Evolutionary conservation across 37 sponge, comb jelly and placozoan genomes (phyloP).

Genomic region (Ephydatia muelleri): DNA sequence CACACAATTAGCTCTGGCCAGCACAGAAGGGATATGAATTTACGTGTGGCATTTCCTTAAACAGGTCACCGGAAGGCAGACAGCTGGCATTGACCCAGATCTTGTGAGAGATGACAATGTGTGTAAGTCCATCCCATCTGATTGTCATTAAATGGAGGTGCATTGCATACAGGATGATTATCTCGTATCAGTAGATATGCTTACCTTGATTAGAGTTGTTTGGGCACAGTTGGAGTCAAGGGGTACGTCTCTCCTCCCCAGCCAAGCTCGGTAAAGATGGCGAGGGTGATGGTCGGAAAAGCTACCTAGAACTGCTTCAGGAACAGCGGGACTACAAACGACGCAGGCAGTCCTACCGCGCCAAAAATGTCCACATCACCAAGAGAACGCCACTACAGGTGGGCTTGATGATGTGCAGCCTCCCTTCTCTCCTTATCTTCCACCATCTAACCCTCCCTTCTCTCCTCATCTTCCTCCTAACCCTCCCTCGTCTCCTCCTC

Average conservation of each 20-base stretch:
- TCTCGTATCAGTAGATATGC: too few relatives aligned
- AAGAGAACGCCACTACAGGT: slow-evolving; percentile 49
- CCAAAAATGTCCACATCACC: slow-evolving; percentile 82
- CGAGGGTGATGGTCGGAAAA: not conserved
- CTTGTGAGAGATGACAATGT: not conserved
- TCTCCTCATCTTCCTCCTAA: too few relatives aligned
- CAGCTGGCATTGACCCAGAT: not conserved
- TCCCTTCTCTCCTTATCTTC: too few relatives aligned
- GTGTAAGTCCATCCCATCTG: not conserved
- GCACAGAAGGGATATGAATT: not conserved
- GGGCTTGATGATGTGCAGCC: not conserved
- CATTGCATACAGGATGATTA: not conserved
- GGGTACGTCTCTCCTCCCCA: too few relatives aligned
- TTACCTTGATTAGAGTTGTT: too few relatives aligned
- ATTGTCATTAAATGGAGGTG: not conserved
- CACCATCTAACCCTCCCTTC: too few relatives aligned
- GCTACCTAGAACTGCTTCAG: slow-evolving; percentile 49
- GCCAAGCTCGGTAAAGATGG: not conserved
- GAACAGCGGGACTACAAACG: slow-evolving; percentile 71
- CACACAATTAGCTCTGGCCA: not conserved
- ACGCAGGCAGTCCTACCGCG: slow-evolving; percentile 72
- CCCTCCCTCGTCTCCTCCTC: too few relatives aligned
- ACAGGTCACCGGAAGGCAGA: not conserved
- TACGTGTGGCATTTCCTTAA: not conserved
- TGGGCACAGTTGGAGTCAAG: too few relatives aligned